Percentiles rank a stretch among this genome's conserved stretches.
These are phyloP conservation scores for Cariama cristata DNA, from an alignment of 2,113 vertebrate species.

Conservation along the genomic window DNA sequence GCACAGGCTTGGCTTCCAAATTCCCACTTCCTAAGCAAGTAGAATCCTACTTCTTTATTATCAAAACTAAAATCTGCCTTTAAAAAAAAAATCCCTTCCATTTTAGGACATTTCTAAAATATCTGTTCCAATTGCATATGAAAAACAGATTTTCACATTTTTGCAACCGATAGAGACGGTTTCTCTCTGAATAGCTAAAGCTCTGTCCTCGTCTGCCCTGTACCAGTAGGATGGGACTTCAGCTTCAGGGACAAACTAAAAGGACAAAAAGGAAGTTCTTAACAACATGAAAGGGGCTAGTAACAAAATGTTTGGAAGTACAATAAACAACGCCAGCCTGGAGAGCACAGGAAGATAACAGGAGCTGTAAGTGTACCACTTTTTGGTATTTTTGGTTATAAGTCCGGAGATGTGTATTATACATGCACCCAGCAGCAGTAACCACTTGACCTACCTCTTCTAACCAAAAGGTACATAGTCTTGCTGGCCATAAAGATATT, in stretches of 20 bases:
- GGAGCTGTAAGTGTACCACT: neutral
- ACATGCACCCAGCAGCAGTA: neutral
- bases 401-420: neutral
- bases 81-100: neutral
- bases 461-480: neutral
- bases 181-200: neutral
- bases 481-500: neutral
- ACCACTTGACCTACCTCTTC: neutral
- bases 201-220: conserved; percentile 12
- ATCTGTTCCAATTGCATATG: conserved; percentile 30
- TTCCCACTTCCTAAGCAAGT: neutral
- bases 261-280: neutral
- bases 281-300: neutral
- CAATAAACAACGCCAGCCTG: accelerated
- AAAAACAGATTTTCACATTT: conserved; percentile 47
- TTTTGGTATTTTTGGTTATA: neutral
- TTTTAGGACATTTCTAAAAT: conserved; percentile 45
- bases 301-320: neutral
- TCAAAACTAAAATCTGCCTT: neutral
- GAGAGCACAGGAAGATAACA: neutral
- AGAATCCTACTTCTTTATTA: neutral
- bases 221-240: neutral
- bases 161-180: neutral
- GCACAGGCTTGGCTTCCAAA: neutral
- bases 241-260: neutral